Evolutionary conservation across 2,888 invertebrate species (phyloP), one percentile per base, ranked within the genome.

Genomic region (Blera fallax): DNA sequence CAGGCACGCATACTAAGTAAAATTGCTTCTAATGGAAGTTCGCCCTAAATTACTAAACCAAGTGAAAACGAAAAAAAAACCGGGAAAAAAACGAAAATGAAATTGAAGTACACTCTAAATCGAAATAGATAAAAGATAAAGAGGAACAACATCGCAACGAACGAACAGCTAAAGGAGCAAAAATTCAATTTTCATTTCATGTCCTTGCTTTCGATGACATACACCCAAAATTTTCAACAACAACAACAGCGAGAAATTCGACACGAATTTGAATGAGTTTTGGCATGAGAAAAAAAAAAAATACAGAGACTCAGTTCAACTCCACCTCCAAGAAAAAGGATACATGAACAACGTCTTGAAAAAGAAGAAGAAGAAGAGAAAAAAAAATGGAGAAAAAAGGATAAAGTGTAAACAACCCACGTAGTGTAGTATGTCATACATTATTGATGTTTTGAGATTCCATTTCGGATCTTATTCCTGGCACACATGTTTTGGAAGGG

Each of bases 101-200:
- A 83, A 64, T 80, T 76, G 50, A 80, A 84, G 74, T 40, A 56
- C 43, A 62, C 65, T 64, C 43, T 52, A 60, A 74, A 84, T 74
- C 56, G 69, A 69, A 80, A 84, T 65, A 74, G 74, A 80, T 64
- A 74, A 64, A 74, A 52, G 60, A 84, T 64, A 74, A 69, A 54
- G 43, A 18, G 7, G 34, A 73, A 80, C 37, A 65, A 72, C 37
- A 29, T n/a, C n/a, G n/a, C 8, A 21, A 37, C 52, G 43, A 65
- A 56, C 48, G 58, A 62, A 14, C 67, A 76, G n/a, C n/a, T n/a
- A n/a, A 60, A 70, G 27, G 74, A 80, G 64, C 74, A 70, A 79
- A 80, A 80, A 80, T 84, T 84, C 80, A 84, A 84, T 84, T 84
- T 84, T 70, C 80, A 45, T 80, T 80, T 64, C 54, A 64, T 48